A percentile compares a stretch with the other conserved stretches of the same genome.
These are phyloP conservation scores for Xylocampa areola DNA, from an alignment of 2,888 invertebrate genomes.

Conservation along the genomic window DNA sequence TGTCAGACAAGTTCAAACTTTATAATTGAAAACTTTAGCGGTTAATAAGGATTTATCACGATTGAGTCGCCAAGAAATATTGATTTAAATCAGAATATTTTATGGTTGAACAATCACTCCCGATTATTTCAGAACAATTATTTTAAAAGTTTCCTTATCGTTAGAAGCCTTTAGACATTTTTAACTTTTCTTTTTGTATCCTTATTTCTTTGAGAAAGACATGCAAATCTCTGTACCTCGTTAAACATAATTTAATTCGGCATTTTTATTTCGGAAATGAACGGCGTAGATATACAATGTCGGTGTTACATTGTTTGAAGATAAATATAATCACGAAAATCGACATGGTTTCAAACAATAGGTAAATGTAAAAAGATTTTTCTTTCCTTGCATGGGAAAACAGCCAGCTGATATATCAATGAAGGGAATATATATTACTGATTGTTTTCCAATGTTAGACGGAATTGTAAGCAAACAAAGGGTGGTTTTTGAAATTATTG, in stretches of 20 bases:
- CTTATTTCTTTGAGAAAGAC: conserved; percentile 14
- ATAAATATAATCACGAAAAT: not conserved
- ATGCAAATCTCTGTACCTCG: conserved; percentile 31
- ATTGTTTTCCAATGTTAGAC: conserved; percentile 18
- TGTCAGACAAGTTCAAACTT: conserved; percentile 42
- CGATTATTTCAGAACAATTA: not conserved
- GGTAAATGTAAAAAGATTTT: conserved; percentile 2
- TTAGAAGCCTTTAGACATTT: conserved; percentile 6
- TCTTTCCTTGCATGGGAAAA: conserved; percentile 19
- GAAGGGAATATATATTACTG: conserved; percentile 4
- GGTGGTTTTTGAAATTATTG: conserved; percentile 12
- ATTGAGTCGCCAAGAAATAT: conserved; percentile 7
- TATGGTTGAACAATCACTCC: not conserved
- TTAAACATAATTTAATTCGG: conserved; percentile 27
- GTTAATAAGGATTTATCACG: conserved; percentile 23
- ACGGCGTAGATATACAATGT: not conserved
- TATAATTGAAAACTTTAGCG: conserved; percentile 41
- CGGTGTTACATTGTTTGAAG: not conserved
- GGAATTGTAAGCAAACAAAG: conserved; percentile 19
- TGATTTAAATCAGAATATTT: not conserved
- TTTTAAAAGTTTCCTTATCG: not conserved
- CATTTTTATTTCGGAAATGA: conserved; percentile 26
- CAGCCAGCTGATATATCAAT: conserved; percentile 13
- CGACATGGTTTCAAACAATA: not conserved
- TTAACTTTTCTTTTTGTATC: conserved; percentile 15